These are phyloP conservation scores for Metaphire vulgaris DNA, from an alignment of 1,140 invertebrate species.

Conservation along the genomic window DNA sequence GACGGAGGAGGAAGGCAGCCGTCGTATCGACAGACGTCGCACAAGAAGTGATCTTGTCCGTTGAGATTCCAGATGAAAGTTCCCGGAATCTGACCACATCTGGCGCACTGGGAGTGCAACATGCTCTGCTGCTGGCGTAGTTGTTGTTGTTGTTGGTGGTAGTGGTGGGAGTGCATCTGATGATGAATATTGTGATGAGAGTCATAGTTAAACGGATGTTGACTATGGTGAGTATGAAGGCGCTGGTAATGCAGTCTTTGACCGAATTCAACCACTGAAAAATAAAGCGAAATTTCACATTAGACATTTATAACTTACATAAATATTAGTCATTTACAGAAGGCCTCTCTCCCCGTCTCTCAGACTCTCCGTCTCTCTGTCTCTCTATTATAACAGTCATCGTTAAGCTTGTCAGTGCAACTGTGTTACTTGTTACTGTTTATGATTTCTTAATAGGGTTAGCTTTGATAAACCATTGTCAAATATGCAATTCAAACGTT, in stretches of 20 bases:
- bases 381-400: neutral
- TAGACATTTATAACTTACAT: too few relatives aligned
- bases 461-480: too few relatives aligned
- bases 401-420: too few relatives aligned
- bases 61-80: neutral
- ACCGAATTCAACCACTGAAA: too few relatives aligned
- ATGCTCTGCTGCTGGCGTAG: neutral
- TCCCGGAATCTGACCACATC: neutral
- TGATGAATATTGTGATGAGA: neutral
- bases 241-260: too few relatives aligned
- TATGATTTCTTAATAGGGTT: too few relatives aligned
- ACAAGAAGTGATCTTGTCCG: neutral
- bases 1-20: too few relatives aligned
- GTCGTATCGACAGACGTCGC: neutral
- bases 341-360: neutral
- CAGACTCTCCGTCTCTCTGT: neutral
- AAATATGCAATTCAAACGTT: too few relatives aligned
- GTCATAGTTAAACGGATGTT: neutral
- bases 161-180: neutral
- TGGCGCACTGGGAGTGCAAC: neutral
- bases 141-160: neutral
- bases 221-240: neutral
- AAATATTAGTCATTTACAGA: too few relatives aligned
- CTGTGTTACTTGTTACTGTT: too few relatives aligned
- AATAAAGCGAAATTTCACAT: too few relatives aligned